Evolutionary conservation across 2,888 invertebrate genomes (phyloP), one percentile per base, ranked within the genome.

Genomic region (Hedychridium roseum): DNA sequence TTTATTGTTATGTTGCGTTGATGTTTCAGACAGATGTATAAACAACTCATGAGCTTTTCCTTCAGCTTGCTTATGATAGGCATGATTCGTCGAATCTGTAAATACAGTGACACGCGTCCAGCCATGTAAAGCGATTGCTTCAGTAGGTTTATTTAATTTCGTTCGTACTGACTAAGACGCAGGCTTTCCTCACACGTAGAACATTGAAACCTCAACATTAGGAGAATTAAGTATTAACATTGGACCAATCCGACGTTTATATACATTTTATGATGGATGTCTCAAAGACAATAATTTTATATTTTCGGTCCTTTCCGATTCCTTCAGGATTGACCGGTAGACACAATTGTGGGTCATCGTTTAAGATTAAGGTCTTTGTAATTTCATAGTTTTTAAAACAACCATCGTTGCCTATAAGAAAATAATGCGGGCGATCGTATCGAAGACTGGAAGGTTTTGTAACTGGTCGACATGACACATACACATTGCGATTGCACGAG

Each of bases 261-360:
- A 51, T 35, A 16, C 37, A 21, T 41, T 47, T 39, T 41, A 43
- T 47, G 31, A 56, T 57, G 53, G 40, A 45, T 55, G 59, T 63
- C 53, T 53, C 7, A 23, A 58, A 60, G 67, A 70, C 63, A 63
- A 68, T 70, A 68, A 70, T 66, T 69, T 63, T 58, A 38, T 40
- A 35, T 50, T 52, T 36, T 40, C 53, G 46, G 40, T 37, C 43
- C 21, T 54, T 47, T n/a, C n/a, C n/a, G n/a, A 43, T 34, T 50
- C 4, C 27, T 30, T 36, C 14, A 32, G 34, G 42, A 43, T 57
- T 49, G 40, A 54, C 51, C 47, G 38, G 23, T 12, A 45, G 31
- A 32, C 27, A 55, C 28, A 43, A 28, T 32, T 34, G 48, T 31
- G 27, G 35, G 9, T 31, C 28, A 31, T 17, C 30, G 14, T 28